Evolutionary conservation across 2,113 vertebrate species (phyloP), one percentile per base, ranked within the genome.

Genomic region (Octodon degus): DNA sequence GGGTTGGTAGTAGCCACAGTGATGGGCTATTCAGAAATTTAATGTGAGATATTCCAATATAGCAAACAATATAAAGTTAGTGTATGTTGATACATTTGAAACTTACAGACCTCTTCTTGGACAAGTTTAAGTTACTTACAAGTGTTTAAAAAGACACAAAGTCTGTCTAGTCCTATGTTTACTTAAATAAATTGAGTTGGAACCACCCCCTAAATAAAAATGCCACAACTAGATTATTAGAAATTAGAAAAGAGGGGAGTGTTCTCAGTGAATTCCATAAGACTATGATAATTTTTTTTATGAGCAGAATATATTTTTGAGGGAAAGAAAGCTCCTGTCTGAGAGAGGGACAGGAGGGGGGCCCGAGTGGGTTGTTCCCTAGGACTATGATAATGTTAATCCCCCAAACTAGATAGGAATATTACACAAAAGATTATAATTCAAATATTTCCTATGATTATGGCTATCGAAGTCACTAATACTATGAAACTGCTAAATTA

Each of bases 111-210:
- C 65, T 76, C 17, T 74, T 91, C 40, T 20, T 79, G 70, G 43
- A 63, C 90, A 94, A 82, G 32, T 37, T 43, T 72, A 89, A 63
- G 16, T 83, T 83, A 86, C 40, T 43, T 74, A n/a, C 86, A 89
- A 92, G 43, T 70, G 43, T 93, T 72, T 77, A 47, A 81, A 93
- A 67, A 89, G 91, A 89, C 3, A 70, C 40, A 50, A 87, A 81
- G 24, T 37, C 63, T 87, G 65, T 47, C 16, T 86, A 86, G 22
- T 8, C 72, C 50, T 67, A n/a, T 47, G 77, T 34, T 94, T 93
- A 76, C 58, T 87, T 81, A 91, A 94, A 76, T 85, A 37, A 88
- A 91, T 63, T 74, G 11, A 90, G 74, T 90, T 74, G 43, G 86
- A 93, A 32, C 53, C 19, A 74, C 40, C 63, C 13, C 17, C 22